A percentile compares a stretch with the other conserved stretches of the same genome.
phyloP scores from a whole-genome alignment of 2,113 vertebrate species.

The Protobothrops mucrosquamatus region DNA sequence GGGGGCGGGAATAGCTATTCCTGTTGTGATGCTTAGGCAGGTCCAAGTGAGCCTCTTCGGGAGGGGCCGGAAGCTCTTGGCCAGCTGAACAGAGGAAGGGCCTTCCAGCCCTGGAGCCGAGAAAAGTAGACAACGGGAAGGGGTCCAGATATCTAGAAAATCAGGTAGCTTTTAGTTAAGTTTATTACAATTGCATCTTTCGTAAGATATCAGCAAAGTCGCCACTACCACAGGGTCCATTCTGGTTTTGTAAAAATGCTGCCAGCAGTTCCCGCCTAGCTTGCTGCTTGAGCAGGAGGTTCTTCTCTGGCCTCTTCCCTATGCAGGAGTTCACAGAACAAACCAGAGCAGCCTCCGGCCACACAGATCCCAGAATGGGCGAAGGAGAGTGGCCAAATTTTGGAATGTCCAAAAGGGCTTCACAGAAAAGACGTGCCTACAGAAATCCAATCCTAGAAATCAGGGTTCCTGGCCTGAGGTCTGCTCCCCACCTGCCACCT shows the following conservation, averaged over 20 bases:
- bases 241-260: background rate
- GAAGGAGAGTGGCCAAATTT: background rate
- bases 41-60: background rate
- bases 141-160: no score
- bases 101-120: background rate
- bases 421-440: background rate
- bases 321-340: background rate
- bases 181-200: background rate
- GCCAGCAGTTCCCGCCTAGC: no score
- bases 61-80: no score
- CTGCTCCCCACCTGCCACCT: background rate
- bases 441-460: background rate
- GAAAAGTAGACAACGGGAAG: background rate
- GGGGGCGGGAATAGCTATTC: background rate
- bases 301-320: background rate
- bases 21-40: background rate
- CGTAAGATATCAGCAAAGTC: no score
- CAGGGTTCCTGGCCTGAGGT: background rate
- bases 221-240: background rate
- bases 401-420: background rate
- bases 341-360: background rate
- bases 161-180: background rate
- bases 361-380: fast-evolving
- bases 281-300: no score
- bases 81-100: background rate